Conservation (phyloP, 2,888 invertebrate species). For the Megaustenia siamemsis region DNA sequence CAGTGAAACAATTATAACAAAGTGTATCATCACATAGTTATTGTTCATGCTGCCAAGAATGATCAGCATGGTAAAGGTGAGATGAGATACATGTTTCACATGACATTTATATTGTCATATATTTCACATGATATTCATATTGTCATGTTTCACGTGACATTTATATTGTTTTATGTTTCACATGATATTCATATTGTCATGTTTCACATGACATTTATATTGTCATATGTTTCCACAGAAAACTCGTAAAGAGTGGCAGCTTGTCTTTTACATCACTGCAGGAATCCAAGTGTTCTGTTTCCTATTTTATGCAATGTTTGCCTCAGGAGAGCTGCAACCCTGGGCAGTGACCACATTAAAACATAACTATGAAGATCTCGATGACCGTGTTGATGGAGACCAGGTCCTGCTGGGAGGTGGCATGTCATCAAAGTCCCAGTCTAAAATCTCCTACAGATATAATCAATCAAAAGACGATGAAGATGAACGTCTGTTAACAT, state of each 20-base stretch:
- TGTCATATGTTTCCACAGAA: conserved; percentile 25
- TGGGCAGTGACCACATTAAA: conserved; percentile 60
- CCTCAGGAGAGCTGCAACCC: conserved; percentile 65
- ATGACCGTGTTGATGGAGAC: not conserved
- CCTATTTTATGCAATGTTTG: conserved; percentile 66
- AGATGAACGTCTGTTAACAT: not conserved
- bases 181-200: too few relatives aligned
- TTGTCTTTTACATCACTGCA: conserved; percentile 66
- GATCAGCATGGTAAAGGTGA: too few relatives aligned
- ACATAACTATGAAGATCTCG: not conserved
- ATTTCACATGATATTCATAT: too few relatives aligned
- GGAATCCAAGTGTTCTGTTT: conserved; percentile 67
- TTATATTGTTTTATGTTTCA: too few relatives aligned
- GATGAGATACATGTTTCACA: too few relatives aligned
- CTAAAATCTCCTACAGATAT: not conserved
- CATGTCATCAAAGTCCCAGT: not conserved
- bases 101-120: too few relatives aligned
- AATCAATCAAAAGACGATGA: not conserved
- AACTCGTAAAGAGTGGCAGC: conserved; percentile 66
- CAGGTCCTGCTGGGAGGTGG: not conserved
- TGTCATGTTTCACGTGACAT: too few relatives aligned
- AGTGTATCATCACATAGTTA: too few relatives aligned
- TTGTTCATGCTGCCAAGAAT: too few relatives aligned
- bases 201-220: not conserved
- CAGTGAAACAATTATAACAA: too few relatives aligned